Percentiles rank a stretch among this genome's conserved stretches.
Conservation (phyloP, 2,797 vertebrate genomes). For the Rallus crepitans region DNA sequence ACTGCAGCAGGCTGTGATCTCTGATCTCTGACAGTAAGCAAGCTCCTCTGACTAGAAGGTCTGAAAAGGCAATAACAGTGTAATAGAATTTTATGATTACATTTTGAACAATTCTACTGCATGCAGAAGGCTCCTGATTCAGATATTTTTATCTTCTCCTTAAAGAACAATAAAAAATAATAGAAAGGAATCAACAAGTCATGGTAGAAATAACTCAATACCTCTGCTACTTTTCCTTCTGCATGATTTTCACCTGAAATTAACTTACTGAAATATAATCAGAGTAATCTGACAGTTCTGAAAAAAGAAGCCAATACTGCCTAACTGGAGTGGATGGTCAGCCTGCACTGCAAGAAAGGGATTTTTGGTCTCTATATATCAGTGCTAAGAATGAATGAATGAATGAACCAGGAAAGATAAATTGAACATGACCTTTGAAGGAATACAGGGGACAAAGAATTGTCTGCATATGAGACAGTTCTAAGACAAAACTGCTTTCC, state of each 20-base stretch:
- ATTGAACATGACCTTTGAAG: background rate
- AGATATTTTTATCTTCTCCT: conserved; percentile 13
- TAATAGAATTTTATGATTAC: conserved; percentile 52
- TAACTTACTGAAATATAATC: background rate
- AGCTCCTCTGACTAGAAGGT: background rate
- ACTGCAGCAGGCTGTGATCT: conserved; percentile 27
- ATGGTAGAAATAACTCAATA: background rate
- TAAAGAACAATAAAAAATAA: conserved; percentile 27
- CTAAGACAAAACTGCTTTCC: background rate
- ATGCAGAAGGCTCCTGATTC: background rate
- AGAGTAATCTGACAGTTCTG: background rate
- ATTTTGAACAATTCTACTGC: conserved; percentile 14
- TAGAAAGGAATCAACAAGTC: background rate
- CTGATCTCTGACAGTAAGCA: conserved; percentile 6
- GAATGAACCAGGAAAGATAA: background rate
- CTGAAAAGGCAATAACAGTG: conserved; percentile 13
- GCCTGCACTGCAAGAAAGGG: background rate
- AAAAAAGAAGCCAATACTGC: background rate
- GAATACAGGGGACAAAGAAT: background rate
- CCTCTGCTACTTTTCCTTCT: background rate
- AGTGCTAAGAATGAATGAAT: background rate
- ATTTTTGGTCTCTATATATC: background rate
- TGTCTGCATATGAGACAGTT: fast-evolving
- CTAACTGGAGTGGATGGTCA: background rate
- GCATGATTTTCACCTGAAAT: conserved; percentile 5